phyloP scores from a whole-genome alignment of 30 jellyfish, hydroid and myxozoan species.

The Rhopilema esculentum region DNA sequence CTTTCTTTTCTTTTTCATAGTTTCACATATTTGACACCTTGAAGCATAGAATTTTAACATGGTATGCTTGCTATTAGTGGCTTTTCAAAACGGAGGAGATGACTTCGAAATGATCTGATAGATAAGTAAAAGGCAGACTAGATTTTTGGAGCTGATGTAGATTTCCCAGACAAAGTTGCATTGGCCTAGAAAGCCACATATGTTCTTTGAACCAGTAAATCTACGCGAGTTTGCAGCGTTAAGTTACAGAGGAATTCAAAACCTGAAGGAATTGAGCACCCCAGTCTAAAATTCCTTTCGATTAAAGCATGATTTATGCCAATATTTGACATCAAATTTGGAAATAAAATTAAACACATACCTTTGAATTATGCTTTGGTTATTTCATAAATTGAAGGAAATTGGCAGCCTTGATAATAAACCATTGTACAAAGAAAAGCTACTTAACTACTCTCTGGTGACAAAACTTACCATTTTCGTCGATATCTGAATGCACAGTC shows the following conservation, averaged over 20 bases:
- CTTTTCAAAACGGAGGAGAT: no score
- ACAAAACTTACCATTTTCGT: constrained; percentile 33
- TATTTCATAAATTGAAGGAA: no score
- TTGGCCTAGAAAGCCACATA: background rate
- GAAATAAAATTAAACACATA: background rate
- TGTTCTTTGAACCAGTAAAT: background rate
- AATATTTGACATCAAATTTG: background rate
- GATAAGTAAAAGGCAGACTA: no score
- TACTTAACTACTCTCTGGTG: background rate
- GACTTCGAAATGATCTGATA: no score
- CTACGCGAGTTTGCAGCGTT: background rate
- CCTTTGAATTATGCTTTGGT: background rate
- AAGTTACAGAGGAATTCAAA: background rate
- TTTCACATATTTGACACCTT: no score
- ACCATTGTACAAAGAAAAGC: no score
- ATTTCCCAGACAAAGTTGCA: no score
- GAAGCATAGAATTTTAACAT: no score
- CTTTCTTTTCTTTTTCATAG: no score
- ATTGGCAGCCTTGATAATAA: no score
- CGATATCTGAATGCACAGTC: constrained; percentile 31
- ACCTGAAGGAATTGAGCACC: background rate
- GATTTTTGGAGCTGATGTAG: no score
- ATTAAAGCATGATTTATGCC: background rate
- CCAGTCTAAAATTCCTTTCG: background rate
- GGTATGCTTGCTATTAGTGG: no score